Evolutionary conservation across 2,113 vertebrate species (phyloP), one percentile per base, ranked within the genome.

Genomic region (Aspidoscelis tigris): DNA sequence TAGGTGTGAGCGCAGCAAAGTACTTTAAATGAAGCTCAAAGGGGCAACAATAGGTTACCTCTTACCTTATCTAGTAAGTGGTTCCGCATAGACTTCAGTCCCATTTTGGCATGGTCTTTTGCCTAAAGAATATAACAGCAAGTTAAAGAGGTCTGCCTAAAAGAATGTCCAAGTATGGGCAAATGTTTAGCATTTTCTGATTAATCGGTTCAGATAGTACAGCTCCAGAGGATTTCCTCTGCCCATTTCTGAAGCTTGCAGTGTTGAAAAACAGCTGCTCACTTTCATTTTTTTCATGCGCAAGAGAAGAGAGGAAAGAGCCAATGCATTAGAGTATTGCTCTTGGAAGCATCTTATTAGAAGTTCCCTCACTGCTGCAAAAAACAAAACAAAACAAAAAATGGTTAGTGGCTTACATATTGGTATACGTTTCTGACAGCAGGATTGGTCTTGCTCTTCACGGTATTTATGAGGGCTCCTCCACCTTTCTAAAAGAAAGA

Each of bases 371-470:
- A 33, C 1, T 33, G 33, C 33, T 33, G 33, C 33, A 33, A 33
- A 33, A 33, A 33, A 33, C 33, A 33, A 33, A 33, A 33, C 33
- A 33, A 33, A 33, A 33, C 4, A 16, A 50, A 33, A 43, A 50
- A 7, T 18, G 22, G 12, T 5, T 26, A 43, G 16, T 33, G 41
- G 85, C 95, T 96, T 89, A 98, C 97, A 89, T 93, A 96, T 84
- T 94, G 95, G 81, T 94, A 96, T 90, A 96, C 96, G 90, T 96
- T 95, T 89, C 39, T 93, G 73, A 96, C 91, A 0, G 94, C 93
- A n/a, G 95, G 95, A 26, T 95, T 97, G 61, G 98, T 94, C 90
- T 96, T 97, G 89, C 95, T 94, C 91, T 96, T 98, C 92, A 98
- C 93, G 0, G 97, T 97, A 81, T 96, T 94, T 76, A 98, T 95